phyloP scores from a whole-genome alignment of 2,888 invertebrate species.

The Orthonevra nobilis region DNA sequence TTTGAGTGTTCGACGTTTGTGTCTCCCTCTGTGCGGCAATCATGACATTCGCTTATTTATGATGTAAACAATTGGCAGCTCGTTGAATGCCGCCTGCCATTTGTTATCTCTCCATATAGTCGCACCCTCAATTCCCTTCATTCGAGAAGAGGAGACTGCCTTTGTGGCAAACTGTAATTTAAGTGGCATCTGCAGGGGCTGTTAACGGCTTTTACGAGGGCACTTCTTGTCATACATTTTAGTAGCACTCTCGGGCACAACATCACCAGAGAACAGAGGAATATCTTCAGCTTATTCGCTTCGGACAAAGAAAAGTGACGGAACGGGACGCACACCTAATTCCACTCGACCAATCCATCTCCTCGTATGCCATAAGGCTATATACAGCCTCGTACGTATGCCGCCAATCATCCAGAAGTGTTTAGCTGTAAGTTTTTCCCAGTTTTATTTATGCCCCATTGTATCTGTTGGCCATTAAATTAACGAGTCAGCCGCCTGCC shows the following conservation, averaged over 20 bases:
- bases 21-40: slow-evolving; percentile 36
- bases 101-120: slow-evolving; percentile 40
- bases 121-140: not conserved
- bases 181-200: slow-evolving; percentile 66
- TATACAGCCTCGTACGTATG: not conserved
- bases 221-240: slow-evolving; percentile 58
- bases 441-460: slow-evolving; percentile 64
- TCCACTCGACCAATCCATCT: slow-evolving; percentile 39
- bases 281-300: slow-evolving; percentile 16
- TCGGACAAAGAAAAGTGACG: slow-evolving; percentile 43
- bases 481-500: slow-evolving; percentile 47
- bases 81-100: slow-evolving; percentile 46
- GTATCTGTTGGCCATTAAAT: slow-evolving; percentile 63
- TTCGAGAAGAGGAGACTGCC: slow-evolving; percentile 21
- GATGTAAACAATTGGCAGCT: slow-evolving; percentile 67
- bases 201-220: slow-evolving; percentile 59
- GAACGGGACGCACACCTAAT: slow-evolving; percentile 49
- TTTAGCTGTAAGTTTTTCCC: slow-evolving; percentile 59
- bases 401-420: slow-evolving; percentile 63
- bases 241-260: slow-evolving; percentile 1
- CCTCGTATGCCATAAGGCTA: slow-evolving; percentile 2
- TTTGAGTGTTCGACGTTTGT: slow-evolving; percentile 2
- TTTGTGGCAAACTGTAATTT: slow-evolving; percentile 66
- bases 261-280: slow-evolving; percentile 7
- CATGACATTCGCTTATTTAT: slow-evolving; percentile 58